Evolutionary conservation across 2,113 vertebrate genomes (phyloP).

Genomic region (human (Homo sapiens)): GRCh38 chr14:55613001-55613500

Average conservation of each 20-base stretch:
- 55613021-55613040: slow-evolving; percentile 34
- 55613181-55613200: neutral
- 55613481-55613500: neutral
- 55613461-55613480: neutral
- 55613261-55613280: neutral
- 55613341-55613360: neutral
- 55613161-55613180: neutral
- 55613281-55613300: neutral
- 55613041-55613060: neutral
- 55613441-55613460: neutral
- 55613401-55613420: neutral
- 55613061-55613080: slow-evolving; percentile 22
- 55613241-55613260: neutral
- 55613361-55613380: neutral
- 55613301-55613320: neutral
- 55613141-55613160: slow-evolving; percentile 12
- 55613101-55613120: neutral
- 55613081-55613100: neutral
- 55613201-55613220: neutral
- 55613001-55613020: slow-evolving; percentile 6
- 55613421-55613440: neutral
- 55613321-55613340: neutral
- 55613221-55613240: neutral
- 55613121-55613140: neutral
- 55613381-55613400: neutral